Percentiles rank a stretch among this genome's conserved stretches.
Conservation (phyloP, 1,140 invertebrate genomes). For the Papilio polyxenes region DNA sequence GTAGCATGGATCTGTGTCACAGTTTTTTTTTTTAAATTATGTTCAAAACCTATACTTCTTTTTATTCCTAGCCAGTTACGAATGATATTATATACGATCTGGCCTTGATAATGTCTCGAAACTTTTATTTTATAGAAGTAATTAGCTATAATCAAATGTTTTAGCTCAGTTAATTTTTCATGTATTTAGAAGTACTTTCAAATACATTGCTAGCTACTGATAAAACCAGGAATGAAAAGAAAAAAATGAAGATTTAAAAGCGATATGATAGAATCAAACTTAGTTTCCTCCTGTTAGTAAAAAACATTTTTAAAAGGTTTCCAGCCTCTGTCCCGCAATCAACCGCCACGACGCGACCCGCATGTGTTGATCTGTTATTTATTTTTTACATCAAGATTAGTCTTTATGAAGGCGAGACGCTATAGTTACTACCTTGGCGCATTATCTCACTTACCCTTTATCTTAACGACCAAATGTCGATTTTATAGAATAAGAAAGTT, state of each 20-base stretch:
- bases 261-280: neutral
- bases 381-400: constrained; percentile 54
- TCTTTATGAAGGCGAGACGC: constrained; percentile 33
- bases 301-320: constrained; percentile 48
- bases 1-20: no score
- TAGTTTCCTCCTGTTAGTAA: neutral
- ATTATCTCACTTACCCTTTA: constrained; percentile 22
- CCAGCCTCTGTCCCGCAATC: constrained; percentile 49
- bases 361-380: constrained; percentile 59
- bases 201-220: no score
- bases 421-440: neutral
- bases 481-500: constrained; percentile 8
- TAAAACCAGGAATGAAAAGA: neutral
- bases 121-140: no score
- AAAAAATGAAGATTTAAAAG: neutral
- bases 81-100: no score
- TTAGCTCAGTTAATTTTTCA: no score
- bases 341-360: constrained; percentile 43
- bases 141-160: no score
- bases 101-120: no score
- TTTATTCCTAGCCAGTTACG: no score
- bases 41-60: no score
- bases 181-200: no score
- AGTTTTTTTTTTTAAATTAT: neutral
- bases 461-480: neutral